A percentile compares a stretch with the other conserved stretches of the same genome.
Evolutionary conservation across 2,797 vertebrate species (phyloP).

Genomic region (Pagetopsis macropterus): DNA sequence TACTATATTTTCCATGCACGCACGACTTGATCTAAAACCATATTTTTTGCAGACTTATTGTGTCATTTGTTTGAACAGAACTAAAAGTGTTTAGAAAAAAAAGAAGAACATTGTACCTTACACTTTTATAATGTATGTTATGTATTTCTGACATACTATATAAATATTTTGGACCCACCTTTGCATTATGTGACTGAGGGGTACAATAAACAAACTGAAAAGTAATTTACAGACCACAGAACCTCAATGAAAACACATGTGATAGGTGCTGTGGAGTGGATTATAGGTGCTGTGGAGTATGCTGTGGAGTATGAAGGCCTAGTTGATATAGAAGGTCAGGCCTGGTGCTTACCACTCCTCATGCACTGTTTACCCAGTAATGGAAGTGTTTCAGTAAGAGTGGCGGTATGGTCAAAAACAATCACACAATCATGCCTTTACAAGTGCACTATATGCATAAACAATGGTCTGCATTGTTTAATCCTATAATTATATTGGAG

Average conservation of each 20-base stretch:
- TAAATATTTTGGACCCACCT: neutral
- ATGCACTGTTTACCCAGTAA: neutral
- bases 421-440: neutral
- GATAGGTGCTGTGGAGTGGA: neutral
- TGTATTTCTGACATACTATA: neutral
- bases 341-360: neutral
- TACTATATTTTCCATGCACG: neutral
- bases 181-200: neutral
- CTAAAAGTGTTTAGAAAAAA: slow-evolving; percentile 2
- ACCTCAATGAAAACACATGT: slow-evolving; percentile 10
- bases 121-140: neutral
- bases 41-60: neutral
- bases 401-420: neutral
- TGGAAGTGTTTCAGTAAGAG: neutral
- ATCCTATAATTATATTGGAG: neutral
- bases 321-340: slow-evolving; percentile 1
- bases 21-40: neutral
- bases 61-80: neutral
- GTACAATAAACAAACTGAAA: neutral
- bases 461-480: neutral
- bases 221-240: neutral
- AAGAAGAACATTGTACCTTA: neutral
- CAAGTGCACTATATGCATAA: neutral
- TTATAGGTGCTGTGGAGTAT: neutral
- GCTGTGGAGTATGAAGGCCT: neutral